phyloP scores from a whole-genome alignment of 2,113 vertebrate species.

The Myiozetetes cayanensis region DNA sequence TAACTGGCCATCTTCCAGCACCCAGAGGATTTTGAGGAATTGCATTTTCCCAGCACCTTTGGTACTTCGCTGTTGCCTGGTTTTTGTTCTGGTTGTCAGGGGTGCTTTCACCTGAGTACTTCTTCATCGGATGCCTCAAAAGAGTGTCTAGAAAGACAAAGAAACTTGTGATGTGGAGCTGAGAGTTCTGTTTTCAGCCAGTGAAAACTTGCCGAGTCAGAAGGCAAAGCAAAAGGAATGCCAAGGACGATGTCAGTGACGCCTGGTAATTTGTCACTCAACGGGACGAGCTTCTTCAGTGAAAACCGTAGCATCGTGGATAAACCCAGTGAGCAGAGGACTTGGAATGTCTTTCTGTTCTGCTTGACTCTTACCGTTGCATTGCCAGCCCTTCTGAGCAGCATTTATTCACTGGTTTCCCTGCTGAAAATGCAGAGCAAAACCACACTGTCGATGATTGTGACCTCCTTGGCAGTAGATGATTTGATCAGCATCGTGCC shows the following conservation, averaged over 20 bases:
- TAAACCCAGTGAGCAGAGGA: constrained; percentile 60
- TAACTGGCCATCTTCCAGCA: background rate
- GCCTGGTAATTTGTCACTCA: constrained; percentile 65
- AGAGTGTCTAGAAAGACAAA: background rate
- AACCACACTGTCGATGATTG: constrained; percentile 83
- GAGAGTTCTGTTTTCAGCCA: constrained; percentile 4
- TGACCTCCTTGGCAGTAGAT: constrained; percentile 89
- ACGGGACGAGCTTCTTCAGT: constrained; percentile 75
- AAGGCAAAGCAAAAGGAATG: constrained; percentile 14
- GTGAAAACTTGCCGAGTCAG: constrained; percentile 48
- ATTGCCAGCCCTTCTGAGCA: constrained; percentile 78
- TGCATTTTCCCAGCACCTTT: background rate
- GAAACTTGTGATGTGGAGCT: constrained; percentile 55
- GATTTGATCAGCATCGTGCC: constrained; percentile 88
- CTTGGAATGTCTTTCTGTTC: constrained; percentile 79
- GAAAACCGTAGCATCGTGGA: constrained; percentile 67
- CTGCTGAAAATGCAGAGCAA: constrained; percentile 81
- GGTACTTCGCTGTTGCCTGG: background rate
- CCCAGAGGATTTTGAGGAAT: background rate
- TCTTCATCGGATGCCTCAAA: background rate
- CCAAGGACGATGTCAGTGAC: constrained; percentile 64
- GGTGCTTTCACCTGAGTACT: background rate
- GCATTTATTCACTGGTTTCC: constrained; percentile 84
- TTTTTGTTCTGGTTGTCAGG: background rate
- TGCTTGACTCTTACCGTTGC: constrained; percentile 81